Base-by-base conservation (phyloP, 2,113 vertebrate species). In the Cygnus buccinator region DNA sequence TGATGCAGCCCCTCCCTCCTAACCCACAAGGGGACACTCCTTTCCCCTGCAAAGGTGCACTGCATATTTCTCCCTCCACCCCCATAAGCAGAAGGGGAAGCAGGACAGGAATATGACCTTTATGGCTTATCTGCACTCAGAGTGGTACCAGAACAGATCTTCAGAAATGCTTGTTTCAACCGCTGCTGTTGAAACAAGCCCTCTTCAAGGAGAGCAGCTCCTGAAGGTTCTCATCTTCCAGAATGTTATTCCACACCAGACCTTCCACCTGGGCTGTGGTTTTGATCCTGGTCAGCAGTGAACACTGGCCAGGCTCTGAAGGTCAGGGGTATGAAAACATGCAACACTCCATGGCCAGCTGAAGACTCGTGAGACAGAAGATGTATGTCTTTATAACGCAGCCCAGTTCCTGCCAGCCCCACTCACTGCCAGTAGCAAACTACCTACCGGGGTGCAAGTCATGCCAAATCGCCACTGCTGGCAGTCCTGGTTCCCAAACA, bases 181-280 rank as follows among this genome's bases (percentile, higher is more conserved):
- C 48, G 58, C 62, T 0, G 0, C 21, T 37, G 31, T n/a, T 35
- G 3, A 1, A 57, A 68, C 1, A 6, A 35, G 7, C 41, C 13
- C n/a, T 6, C 22, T 57, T 86, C 1, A 1, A 50, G 63, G 86
- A 90, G 23, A 8, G 35, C 25, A 83, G 87, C 21, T 77, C 39
- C 55, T 48, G 54, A 84, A 72, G 33, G 13, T 71, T 70, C 41
- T 62, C 2, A 1, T 48, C 59, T 74, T 84, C 68, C 77, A 66
- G 44, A 80, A 13, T 23, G 77, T 71, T 41, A 31, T 78, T 94
- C n/a, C 43, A n/a, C 28, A 63, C 59, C 66, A 84, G 28, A 25
- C 39, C 17, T 87, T 87, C 70, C 28, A 25, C 28, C 22, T 3
- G 16, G 61, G 59, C 20, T 0, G 0, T 57, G 43, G 57, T 25